Evolutionary conservation across 2,888 invertebrate species (phyloP), one percentile per base, ranked within the genome.

Genomic region (Mythimna impura): DNA sequence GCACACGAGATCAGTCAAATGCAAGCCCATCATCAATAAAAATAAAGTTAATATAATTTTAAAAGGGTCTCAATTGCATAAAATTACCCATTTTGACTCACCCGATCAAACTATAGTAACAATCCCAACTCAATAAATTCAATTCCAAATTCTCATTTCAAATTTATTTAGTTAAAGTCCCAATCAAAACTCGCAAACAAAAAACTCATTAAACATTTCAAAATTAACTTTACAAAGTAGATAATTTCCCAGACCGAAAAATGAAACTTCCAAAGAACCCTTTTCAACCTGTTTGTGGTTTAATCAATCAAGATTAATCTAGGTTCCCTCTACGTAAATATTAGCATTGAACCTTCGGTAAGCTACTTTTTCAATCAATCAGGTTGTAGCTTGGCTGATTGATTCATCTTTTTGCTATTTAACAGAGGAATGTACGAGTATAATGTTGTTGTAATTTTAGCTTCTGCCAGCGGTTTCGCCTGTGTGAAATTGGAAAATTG

Each of bases 251-350:
- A 81, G 60, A 17, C 43, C 14, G 30, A 73, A 78, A 80, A 70
- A 58, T 61, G 60, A 34, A 54, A 54, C 20, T 62, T 57, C 1
- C 34, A 58, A 65, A 66, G 60, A 67, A 68, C 57, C 71, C 74
- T 72, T 72, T 68, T 10, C 52, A 54, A 86, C 87, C 82, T 89
- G 88, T 88, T 89, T 87, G 85, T 57, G 36, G 60, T 73, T 82
- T 84, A 84, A 89, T 89, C 88, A 88, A 88, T 89, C 89, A 88
- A 80, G 72, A 74, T 78, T 80, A 81, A 87, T 85, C 84, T 78
- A 74, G 81, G 65, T 66, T 73, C 71, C 63, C 64, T 73, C 71
- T 69, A 10, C 69, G 69, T 83, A 82, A 85, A 85, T 87, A 86
- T 86, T 89, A 80, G 85, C 84, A 82, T 73, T 80, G 71, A 63